Evolutionary conservation across 1,140 invertebrate species (phyloP), one percentile per base, ranked within the genome.

Genomic region (Periplaneta americana): DNA sequence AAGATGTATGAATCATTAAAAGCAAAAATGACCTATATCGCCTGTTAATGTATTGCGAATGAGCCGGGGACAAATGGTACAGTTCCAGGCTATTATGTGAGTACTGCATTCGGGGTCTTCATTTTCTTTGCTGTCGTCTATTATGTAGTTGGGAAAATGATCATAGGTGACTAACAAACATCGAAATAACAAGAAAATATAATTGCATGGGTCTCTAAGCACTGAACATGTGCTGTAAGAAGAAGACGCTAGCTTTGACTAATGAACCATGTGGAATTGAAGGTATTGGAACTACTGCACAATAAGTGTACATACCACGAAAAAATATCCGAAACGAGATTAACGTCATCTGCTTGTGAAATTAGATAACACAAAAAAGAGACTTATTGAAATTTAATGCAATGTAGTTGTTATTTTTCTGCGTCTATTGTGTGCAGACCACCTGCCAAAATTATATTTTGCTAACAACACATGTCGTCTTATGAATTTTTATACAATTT

Each of bases 1-100:
- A 37, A 79, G 78, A 79, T 36, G 32, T 79, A 79, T 79, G 35
- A 34, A 57, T 57, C 48, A 57, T 10, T 57, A n/a, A 57, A 57
- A 57, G 48, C 48, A 57, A 57, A n/a, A 57, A n/a, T 57, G 48
- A 57, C 2, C 13, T 57, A 57, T n/a, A 57, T 57, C 48, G 48
- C 48, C n/a, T 48, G 39, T 57, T 57, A 8, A n/a, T 10, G 48
- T 57, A 57, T 10, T 57, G 48, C 48, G n/a, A n/a, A n/a, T n/a
- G n/a, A n/a, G n/a, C n/a, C n/a, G n/a, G n/a, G n/a, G n/a, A n/a
- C n/a, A 57, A 57, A 57, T 57, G 22, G 48, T n/a, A 57, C 15
- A 10, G 5, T n/a, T n/a, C 48, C 10, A 0, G 22, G 48, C 13
- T 57, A 10, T 57, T 57, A 57, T n/a, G 22, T 10, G 48, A n/a